These are phyloP conservation scores for Petrocephalus schoutedeni DNA, from an alignment of 2,797 vertebrate species.

Conservation along the genomic window DNA sequence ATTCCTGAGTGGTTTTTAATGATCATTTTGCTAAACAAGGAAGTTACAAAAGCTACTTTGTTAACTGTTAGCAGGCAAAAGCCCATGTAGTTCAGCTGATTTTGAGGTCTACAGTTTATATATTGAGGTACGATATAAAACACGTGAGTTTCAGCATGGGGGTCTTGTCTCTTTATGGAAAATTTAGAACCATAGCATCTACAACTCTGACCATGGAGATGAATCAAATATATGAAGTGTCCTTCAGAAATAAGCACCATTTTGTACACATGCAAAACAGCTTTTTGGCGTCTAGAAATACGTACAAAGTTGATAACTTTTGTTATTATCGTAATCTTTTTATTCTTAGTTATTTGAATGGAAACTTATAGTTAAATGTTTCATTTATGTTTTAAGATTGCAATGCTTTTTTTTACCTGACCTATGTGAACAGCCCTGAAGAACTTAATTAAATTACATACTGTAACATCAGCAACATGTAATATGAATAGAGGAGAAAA, in stretches of 20 bases:
- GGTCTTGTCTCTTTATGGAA: not conserved
- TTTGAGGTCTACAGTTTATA: not conserved
- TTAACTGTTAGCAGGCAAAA: not conserved
- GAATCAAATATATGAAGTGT: not conserved
- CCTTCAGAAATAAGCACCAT: not conserved
- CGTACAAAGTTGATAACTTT: not conserved
- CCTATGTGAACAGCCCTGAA: not conserved
- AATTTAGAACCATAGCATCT: not conserved
- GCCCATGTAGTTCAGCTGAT: not conserved
- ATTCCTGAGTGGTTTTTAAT: not conserved
- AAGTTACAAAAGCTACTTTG: slow-evolving; percentile 3
- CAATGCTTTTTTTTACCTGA: not conserved
- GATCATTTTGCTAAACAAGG: slow-evolving; percentile 22
- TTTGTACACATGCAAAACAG: not conserved
- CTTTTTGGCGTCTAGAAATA: not conserved
- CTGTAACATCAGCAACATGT: not conserved
- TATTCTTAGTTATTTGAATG: not conserved
- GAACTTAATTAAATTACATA: not conserved
- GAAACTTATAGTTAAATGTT: not conserved
- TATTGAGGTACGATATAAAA: not conserved
- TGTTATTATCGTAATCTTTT: not conserved
- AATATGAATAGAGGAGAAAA: not conserved
- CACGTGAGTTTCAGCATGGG: not conserved
- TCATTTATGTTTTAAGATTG: not conserved
- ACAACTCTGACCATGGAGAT: not conserved